Evolutionary conservation across 2,888 invertebrate species (phyloP), one percentile per base, ranked within the genome.

Genomic region (Agelastica alni): DNA sequence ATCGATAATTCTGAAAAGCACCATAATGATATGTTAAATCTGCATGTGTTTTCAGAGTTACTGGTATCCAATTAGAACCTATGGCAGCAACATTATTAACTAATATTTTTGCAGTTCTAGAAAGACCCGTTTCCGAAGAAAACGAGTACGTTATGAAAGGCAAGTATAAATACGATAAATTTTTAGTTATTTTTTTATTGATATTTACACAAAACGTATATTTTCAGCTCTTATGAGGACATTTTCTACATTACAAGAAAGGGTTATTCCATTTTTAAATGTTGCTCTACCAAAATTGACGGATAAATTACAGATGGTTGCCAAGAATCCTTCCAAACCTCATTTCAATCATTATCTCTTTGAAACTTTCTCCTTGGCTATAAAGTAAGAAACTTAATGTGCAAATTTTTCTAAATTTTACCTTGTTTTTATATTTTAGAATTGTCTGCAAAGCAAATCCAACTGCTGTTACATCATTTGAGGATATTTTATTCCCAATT

Each of bases 321-420:
- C 95, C 47, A 92, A 92, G 79, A 98, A 97, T 80, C 93, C 98
- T 0, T 93, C 92, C 68, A 92, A 95, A 69, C 98, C 99, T 0
- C 93, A 96, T 75, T 98, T 98, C 80, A 98, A 98, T 80, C 99
- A 99, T 75, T 99, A 92, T 77, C 81, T 99, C 28, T 99, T 99
- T 74, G 99, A 99, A 80, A 91, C 93, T 0, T 80, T 99, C 31
- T 92, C 96, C 17, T 79, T 99, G 36, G 85, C 89, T 2, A 88
- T 93, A n/a, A 88, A 86, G 89, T 90, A 73, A 81, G 84, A 7
- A 22, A 37, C 17, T 16, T 12, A 32, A 16, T 9, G 5, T 10
- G n/a, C 20, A 10, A 34, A 28, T 20, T 13, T 10, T 31, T 10
- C 4, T 26, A 26, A 28, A 2, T 42, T 9, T 20, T 22, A 3